Base-by-base conservation (phyloP, 2,888 invertebrate species). In the Macaria liturata region DNA sequence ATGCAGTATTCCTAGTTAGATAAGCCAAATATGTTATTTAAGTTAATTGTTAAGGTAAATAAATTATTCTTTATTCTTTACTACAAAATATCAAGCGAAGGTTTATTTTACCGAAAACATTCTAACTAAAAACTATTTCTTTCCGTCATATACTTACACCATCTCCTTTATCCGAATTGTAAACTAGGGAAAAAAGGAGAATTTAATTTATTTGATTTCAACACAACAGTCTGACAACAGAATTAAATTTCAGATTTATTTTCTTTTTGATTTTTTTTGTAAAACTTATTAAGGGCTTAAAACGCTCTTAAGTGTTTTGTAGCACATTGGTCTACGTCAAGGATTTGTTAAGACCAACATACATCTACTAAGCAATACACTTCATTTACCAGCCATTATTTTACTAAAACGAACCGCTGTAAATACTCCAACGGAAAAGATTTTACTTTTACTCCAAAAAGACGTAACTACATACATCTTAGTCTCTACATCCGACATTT, bases 131-230 rank as follows among this genome's bases (percentile, higher is more conserved):
- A 20, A 20, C 20, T 20, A 20, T 20, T 20, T 20, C 20, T 20
- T 20, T 20, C 1, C 7, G 34, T 37, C 34, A 32, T 32, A 61
- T 76, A 87, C 86, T 87, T 75, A 88, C 88, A 56, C 67, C 69
- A 20, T 82, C 82, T 59, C 75, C 82, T 68, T 83, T 86, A 53
- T 84, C 86, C 55, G 83, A 83, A 66, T 69, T 69, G 70, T 75
- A 80, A 76, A 82, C 86, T 87, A 20, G 20, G 20, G 20, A 2
- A 20, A 20, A 20, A 20, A 1, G 20, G 20, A 20, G 20, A 20
- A 20, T 20, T 20, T 20, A 20, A 20, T 20, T 20, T 20, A 20
- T 20, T 20, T 1, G 20, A 20, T 20, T 20, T 2, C 20, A 20
- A 20, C 20, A 20, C 20, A 20, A 20, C 20, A 20, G 20, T 20